Conservation (phyloP, 2,888 invertebrate genomes). For the Xylota sylvarum region DNA sequence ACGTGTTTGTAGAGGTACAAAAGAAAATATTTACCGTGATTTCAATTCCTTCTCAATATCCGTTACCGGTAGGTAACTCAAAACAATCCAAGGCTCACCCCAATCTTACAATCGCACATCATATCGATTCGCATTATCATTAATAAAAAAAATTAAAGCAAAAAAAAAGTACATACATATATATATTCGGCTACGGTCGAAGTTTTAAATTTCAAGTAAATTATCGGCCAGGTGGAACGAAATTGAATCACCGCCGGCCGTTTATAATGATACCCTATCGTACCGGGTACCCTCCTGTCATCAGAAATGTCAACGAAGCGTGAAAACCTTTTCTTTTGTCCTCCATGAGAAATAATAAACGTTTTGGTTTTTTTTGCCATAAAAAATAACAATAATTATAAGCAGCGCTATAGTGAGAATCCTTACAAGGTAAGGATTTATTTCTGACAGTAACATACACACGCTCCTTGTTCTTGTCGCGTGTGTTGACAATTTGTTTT, state of each 20-base stretch:
- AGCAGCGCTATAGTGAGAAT: constrained; percentile 33
- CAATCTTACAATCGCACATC: constrained; percentile 27
- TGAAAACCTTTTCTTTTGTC: constrained; percentile 53
- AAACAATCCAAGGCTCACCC: constrained; percentile 34
- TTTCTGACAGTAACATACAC: constrained; percentile 40
- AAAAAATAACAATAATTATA: constrained; percentile 29
- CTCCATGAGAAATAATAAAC: constrained; percentile 5
- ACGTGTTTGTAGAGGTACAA: constrained; percentile 17
- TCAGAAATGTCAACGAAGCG: constrained; percentile 47
- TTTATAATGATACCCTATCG: constrained; percentile 18
- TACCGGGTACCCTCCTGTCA: constrained; percentile 34
- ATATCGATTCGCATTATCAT: constrained; percentile 55
- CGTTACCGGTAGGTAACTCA: constrained; percentile 11
- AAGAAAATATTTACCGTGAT: not conserved
- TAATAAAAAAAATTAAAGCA: constrained; percentile 21
- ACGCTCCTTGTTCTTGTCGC: constrained; percentile 31
- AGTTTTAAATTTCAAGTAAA: constrained; percentile 32
- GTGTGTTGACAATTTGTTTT: constrained; percentile 34
- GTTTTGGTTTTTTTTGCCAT: constrained; percentile 4
- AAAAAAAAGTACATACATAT: too few species aligned
- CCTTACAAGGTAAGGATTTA: constrained; percentile 47
- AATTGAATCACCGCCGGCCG: constrained; percentile 28
- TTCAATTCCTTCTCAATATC: not conserved
- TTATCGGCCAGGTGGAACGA: constrained; percentile 57
- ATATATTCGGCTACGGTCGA: constrained; percentile 20